Conservation (phyloP, 1,140 invertebrate species). For the Hestina assimilis region DNA sequence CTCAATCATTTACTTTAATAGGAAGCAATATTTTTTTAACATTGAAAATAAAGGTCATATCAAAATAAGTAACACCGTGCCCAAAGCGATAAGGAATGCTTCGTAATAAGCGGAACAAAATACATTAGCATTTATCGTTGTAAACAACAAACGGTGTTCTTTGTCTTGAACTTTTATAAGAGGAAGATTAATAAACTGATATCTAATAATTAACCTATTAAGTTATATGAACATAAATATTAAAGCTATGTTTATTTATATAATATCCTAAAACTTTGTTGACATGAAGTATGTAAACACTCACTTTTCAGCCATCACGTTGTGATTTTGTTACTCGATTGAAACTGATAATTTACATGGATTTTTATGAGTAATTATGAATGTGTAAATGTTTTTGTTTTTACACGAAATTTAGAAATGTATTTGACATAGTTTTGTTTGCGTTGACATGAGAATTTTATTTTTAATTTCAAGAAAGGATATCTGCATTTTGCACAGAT, state of each 20-base stretch:
- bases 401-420: constrained; percentile 72
- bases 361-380: constrained; percentile 49
- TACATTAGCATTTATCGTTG: no score
- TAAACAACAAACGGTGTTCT: no score
- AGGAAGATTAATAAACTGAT: constrained; percentile 4
- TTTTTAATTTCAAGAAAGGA: constrained; percentile 9
- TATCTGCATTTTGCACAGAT: neutral
- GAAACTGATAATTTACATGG: constrained; percentile 52
- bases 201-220: constrained; percentile 15
- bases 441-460: constrained; percentile 55
- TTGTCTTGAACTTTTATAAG: neutral
- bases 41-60: constrained; percentile 3
- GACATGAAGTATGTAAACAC: constrained; percentile 26
- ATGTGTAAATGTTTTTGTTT: constrained; percentile 56
- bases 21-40: neutral
- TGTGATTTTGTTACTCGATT: constrained; percentile 32
- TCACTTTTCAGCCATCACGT: constrained; percentile 68
- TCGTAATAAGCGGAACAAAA: neutral
- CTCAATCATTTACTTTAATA: no score
- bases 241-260: constrained; percentile 43
- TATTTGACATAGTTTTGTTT: constrained; percentile 74
- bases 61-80: neutral
- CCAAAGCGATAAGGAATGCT: neutral
- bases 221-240: constrained; percentile 1
- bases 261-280: constrained; percentile 25